A percentile compares a stretch with the other conserved stretches of the same genome.
phyloP scores from a whole-genome alignment of 1,140 invertebrate species.

The Diabrotica undecimpunctata region DNA sequence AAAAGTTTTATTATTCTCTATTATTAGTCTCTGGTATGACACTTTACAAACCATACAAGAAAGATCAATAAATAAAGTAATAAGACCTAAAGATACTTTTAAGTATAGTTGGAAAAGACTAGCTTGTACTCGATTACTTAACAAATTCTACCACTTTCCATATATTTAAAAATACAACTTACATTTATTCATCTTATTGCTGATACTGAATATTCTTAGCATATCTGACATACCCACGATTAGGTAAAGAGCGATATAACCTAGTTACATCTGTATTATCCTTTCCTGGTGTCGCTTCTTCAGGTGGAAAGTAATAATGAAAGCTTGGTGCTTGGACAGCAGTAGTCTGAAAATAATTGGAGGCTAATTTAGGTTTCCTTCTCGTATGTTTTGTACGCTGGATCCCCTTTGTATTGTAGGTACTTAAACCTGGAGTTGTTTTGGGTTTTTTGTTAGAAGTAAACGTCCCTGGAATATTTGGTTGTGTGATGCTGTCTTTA shows the following conservation, averaged over 20 bases:
- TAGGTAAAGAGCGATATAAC: slow-evolving; percentile 24
- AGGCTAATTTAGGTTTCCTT: slow-evolving; percentile 8
- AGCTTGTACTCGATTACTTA: no score
- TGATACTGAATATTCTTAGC: slow-evolving; percentile 19
- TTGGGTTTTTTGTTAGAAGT: slow-evolving; percentile 33
- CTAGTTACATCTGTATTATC: slow-evolving; percentile 18
- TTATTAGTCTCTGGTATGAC: no score
- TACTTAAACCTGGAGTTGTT: slow-evolving; percentile 35
- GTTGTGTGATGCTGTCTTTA: slow-evolving; percentile 18
- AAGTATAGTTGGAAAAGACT: no score
- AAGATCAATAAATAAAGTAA: no score
- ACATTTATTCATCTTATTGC: no score
- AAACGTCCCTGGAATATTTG: slow-evolving; percentile 28
- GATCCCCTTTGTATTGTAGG: slow-evolving; percentile 26
- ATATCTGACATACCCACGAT: slow-evolving; percentile 25
- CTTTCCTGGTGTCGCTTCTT: not conserved
- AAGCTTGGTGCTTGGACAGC: not conserved
- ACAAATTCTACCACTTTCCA: no score
- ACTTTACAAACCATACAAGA: no score
- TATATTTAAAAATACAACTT: no score
- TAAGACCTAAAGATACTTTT: no score
- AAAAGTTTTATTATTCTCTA: no score
- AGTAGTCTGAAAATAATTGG: slow-evolving; percentile 8
- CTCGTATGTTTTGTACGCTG: not conserved
- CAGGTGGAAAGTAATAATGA: slow-evolving; percentile 4